Evolutionary conservation across 2,888 invertebrate genomes (phyloP).

Genomic region (Tetanocera ferruginea): DNA sequence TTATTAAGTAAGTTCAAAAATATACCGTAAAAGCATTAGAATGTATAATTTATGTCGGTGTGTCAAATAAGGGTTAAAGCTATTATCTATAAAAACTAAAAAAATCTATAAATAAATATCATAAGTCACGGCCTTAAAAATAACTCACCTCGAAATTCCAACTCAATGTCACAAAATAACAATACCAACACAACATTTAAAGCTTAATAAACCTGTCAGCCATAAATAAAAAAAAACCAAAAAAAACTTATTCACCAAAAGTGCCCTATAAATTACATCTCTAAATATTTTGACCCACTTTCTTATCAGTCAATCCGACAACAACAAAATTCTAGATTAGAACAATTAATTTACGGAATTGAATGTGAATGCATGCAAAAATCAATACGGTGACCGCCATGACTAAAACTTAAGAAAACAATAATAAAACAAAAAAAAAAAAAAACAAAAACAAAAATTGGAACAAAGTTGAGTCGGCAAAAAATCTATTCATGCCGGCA

Average conservation of each 20-base stretch:
- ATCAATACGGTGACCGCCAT: slow-evolving; percentile 14
- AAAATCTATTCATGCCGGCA: background rate
- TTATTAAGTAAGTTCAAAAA: no score
- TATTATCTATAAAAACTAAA: background rate
- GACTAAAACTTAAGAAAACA: background rate
- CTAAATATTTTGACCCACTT: slow-evolving; percentile 44
- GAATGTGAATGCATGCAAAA: slow-evolving; percentile 1
- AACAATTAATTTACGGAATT: slow-evolving; percentile 15
- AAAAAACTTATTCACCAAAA: background rate
- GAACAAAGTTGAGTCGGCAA: background rate
- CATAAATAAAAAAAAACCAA: background rate
- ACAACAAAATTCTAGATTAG: slow-evolving; percentile 17
- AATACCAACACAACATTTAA: background rate
- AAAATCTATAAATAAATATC: background rate
- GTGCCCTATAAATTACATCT: background rate
- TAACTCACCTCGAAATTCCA: background rate
- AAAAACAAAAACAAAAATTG: background rate
- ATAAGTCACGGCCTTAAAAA: background rate
- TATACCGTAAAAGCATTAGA: no score
- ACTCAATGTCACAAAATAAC: slow-evolving; percentile 10
- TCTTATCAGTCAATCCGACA: slow-evolving; percentile 39
- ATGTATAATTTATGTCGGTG: no score
- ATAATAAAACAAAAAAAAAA: background rate
- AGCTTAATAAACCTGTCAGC: background rate
- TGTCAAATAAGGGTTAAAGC: no score